Evolutionary conservation across 2,797 vertebrate genomes (phyloP).

Genomic region (Catharus ustulatus): DNA sequence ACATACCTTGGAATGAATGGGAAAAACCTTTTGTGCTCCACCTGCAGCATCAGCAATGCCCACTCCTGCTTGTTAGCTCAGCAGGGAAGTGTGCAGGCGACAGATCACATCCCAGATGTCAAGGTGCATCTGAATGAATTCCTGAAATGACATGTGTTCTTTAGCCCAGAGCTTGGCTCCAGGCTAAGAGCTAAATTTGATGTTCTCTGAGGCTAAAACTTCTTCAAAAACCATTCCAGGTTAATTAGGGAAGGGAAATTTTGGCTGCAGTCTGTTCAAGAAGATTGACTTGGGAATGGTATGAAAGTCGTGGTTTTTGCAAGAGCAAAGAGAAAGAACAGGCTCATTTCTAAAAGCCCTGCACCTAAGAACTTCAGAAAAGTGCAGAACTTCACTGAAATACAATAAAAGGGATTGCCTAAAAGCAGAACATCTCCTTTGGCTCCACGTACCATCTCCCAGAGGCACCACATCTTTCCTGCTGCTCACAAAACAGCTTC

Average conservation of each 20-base stretch:
- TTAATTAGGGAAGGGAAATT: conserved; percentile 77
- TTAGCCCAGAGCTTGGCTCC: conserved; percentile 73
- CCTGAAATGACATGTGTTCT: conserved; percentile 76
- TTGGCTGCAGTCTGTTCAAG: conserved; percentile 54
- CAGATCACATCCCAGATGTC: conserved; percentile 70
- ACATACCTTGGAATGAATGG: neutral
- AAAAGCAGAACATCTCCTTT: conserved; percentile 62
- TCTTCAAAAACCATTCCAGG: conserved; percentile 68
- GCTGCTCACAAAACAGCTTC: conserved; percentile 51
- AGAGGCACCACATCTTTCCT: conserved; percentile 37
- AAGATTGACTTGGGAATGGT: conserved; percentile 43
- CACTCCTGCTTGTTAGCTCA: neutral
- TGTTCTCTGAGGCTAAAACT: conserved; percentile 73
- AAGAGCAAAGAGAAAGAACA: conserved; percentile 55
- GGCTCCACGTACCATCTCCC: conserved; percentile 17
- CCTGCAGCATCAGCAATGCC: conserved; percentile 2
- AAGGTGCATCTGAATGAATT: conserved; percentile 69
- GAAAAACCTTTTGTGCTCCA: neutral
- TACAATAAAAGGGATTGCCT: conserved; percentile 50
- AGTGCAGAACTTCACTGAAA: conserved; percentile 52
- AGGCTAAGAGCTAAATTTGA: conserved; percentile 78
- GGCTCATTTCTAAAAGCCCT: conserved; percentile 21
- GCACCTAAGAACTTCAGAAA: conserved; percentile 62
- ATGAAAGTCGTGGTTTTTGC: conserved; percentile 12
- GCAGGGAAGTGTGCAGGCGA: neutral